Conservation (phyloP, 2,113 vertebrate genomes). For the Coptodon rendalli region DNA sequence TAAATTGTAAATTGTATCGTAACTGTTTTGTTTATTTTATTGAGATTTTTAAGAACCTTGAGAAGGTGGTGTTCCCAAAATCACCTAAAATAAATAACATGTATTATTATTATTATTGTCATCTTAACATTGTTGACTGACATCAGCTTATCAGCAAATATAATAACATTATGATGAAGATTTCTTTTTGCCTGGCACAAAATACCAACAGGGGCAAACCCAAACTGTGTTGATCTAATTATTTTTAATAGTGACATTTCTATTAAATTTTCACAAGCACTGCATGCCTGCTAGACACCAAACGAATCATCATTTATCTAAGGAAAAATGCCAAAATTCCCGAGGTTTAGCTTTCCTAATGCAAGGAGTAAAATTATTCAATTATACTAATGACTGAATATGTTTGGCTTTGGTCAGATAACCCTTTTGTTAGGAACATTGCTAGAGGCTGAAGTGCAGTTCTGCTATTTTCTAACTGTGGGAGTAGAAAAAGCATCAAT, state of each 20-base stretch:
- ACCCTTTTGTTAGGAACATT: neutral
- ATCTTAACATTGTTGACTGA: neutral
- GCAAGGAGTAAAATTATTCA: neutral
- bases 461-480: neutral
- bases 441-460: neutral
- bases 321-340: neutral
- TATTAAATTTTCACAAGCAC: neutral
- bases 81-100: neutral
- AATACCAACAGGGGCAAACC: neutral
- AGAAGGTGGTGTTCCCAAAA: neutral
- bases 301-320: neutral
- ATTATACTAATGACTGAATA: neutral
- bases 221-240: neutral
- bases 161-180: neutral
- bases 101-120: neutral
- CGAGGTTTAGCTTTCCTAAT: neutral
- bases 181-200: neutral
- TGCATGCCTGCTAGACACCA: neutral
- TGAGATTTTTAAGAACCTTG: neutral
- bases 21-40: neutral
- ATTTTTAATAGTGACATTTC: neutral
- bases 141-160: neutral
- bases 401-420: neutral
- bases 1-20: neutral
- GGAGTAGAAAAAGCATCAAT: neutral